A percentile compares a stretch with the other conserved stretches of the same genome.
Conservation (phyloP, 2,113 vertebrate genomes). For the Collichthys lucidus region DNA sequence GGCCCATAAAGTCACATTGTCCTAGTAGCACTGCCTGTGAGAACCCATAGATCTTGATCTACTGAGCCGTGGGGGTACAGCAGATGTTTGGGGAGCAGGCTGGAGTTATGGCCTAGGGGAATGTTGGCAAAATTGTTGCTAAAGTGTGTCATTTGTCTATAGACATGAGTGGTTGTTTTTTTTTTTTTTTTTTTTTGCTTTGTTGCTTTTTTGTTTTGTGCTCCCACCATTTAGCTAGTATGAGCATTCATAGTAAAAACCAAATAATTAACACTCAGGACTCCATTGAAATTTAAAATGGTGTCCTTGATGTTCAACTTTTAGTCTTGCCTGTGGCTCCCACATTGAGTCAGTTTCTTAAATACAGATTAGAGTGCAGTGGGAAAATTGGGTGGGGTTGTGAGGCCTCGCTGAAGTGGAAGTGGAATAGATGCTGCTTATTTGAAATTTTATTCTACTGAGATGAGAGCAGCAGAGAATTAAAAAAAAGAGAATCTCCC, state of each 20-base stretch:
- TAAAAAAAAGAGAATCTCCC: neutral
- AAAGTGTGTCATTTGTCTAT: slow-evolving; percentile 63
- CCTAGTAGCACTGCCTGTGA: slow-evolving; percentile 36
- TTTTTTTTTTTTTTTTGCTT: neutral
- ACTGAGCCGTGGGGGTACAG: slow-evolving; percentile 47
- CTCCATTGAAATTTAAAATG: slow-evolving; percentile 12
- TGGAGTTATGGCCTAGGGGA: slow-evolving; percentile 61
- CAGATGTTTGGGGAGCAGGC: slow-evolving; percentile 68
- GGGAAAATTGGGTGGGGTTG: neutral
- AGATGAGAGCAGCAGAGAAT: neutral
- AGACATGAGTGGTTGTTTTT: slow-evolving; percentile 1
- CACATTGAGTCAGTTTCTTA: slow-evolving; percentile 40
- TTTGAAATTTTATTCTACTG: slow-evolving; percentile 33
- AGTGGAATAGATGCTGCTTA: neutral
- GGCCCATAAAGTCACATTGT: slow-evolving; percentile 62
- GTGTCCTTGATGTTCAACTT: slow-evolving; percentile 25
- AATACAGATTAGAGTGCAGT: slow-evolving; percentile 27
- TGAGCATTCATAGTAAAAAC: neutral
- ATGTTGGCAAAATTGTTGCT: slow-evolving; percentile 44
- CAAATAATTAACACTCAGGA: slow-evolving; percentile 15
- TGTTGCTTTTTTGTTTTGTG: neutral
- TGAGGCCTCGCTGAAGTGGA: neutral
- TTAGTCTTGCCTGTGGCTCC: slow-evolving; percentile 26
- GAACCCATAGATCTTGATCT: slow-evolving; percentile 70
- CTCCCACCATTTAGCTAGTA: neutral